Evolutionary conservation across 2,888 invertebrate genomes (phyloP), one percentile per base, ranked within the genome.

Genomic region (Cerceris ruficornis): DNA sequence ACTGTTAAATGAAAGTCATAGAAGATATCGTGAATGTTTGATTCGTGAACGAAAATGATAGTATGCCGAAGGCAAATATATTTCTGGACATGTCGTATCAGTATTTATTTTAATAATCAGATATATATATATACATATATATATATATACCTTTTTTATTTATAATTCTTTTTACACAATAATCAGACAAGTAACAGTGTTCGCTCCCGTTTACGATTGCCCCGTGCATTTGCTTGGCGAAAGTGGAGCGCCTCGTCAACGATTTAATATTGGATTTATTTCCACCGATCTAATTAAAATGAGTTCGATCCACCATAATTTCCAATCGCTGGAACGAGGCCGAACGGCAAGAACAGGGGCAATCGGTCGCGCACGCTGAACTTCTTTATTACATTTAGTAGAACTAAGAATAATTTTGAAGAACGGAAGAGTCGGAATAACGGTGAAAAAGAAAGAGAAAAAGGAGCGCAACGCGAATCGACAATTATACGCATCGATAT

Each of bases 181-280:
- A 89, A 90, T 91, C 89, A 89, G 90, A 91, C 91, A 89, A 90
- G 84, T 91, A 91, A 90, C 90, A 90, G 89, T 88, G 88, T 88
- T 89, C 85, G 83, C 82, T 81, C 72, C 75, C 57, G 58, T 73
- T 75, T 69, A 75, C 80, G 82, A 81, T 83, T 84, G 80, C 82
- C 82, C 75, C 84, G 66, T 77, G 78, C 66, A 62, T 60, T 77
- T 81, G 77, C 77, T 39, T 43, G 46, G 42, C 59, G 43, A 79
- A 62, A 68, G 46, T 11, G 11, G 28, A 42, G 49, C 39, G n/a
- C 15, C 58, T 58, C 74, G 58, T 55, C 41, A 41, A 66, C 46
- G n/a, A 50, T 46, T 68, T 17, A 7, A 67, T 55, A 62, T 41
- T 17, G 28, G 17, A 65, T 46, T n/a, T 17, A 57, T 58, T 42